phyloP scores from a whole-genome alignment of 2,797 vertebrate genomes.

The Setipinna tenuifilis region DNA sequence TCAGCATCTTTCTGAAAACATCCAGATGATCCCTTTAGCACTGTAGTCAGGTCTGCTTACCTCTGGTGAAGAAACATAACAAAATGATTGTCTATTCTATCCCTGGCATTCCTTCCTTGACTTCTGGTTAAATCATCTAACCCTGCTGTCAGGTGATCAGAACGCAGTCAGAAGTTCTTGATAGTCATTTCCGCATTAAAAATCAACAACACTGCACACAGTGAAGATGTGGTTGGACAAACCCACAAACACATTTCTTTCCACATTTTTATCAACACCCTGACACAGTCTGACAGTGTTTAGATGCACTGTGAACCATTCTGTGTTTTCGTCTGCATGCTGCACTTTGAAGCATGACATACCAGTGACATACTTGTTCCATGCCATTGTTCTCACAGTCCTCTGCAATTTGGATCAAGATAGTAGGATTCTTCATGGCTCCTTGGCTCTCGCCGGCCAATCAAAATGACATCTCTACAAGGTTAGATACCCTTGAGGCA shows the following conservation, averaged over 20 bases:
- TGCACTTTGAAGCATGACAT: conserved; percentile 3
- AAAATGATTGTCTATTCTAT: no score
- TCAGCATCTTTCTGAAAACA: no score
- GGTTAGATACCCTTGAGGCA: conserved; percentile 8
- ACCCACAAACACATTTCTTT: not conserved
- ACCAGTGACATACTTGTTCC: not conserved
- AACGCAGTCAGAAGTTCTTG: not conserved
- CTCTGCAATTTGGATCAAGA: conserved; percentile 16
- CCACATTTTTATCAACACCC: conserved; percentile 5
- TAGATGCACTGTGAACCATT: not conserved
- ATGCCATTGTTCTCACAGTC: conserved; percentile 8
- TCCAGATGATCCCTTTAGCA: no score
- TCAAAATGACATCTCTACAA: conserved; percentile 21
- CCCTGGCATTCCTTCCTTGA: no score
- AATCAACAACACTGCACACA: not conserved
- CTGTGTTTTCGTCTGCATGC: not conserved
- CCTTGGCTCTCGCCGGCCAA: conserved; percentile 5
- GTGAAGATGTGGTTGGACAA: not conserved
- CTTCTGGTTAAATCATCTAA: no score
- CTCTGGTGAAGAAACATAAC: no score
- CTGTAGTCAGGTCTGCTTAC: no score
- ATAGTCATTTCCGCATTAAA: not conserved
- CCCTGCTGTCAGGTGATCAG: no score
- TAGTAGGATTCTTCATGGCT: conserved; percentile 9
- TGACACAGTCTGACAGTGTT: not conserved